Base-by-base conservation (phyloP, 1,140 invertebrate genomes). In the Laodelphax striatellus region DNA sequence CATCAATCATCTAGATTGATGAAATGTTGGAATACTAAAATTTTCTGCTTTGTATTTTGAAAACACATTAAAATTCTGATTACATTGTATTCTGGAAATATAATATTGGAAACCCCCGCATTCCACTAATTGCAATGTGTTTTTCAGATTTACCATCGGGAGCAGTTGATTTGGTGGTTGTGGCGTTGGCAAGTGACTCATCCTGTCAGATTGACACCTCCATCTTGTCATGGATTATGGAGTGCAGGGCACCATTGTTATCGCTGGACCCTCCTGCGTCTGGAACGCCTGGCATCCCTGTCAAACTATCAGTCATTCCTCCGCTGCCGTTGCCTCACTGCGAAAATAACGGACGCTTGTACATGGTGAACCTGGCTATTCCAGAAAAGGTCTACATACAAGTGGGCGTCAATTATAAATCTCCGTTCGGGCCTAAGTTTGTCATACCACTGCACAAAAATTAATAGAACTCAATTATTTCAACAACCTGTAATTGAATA, bases 401-500 rank as follows among this genome's bases (percentile, higher is more conserved):
- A 65, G 80, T 87, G 65, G 84, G 84, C 44, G 87, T 94, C 61
- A 80, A 79, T 38, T 96, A 94, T 73, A 81, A 81, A 66, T 89
- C 90, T 59, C 92, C 92, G 6, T 96, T 94, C 75, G 90, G 89
- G 62, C 84, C 90, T 44, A 88, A 90, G 74, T 88, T 90, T 75
- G 82, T 90, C 66, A 90, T 94, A 75, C 83, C 90, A 62, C 79
- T 94, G 63, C 85, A 93, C 77, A 80, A 8, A 10, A 58, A 58
- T 17, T 38, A 9, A 38, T 38, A 13, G 1, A 9, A 13, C 11
- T 38, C 24, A 2, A 28, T 28, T 6, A 28, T 28, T 28, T 28
- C 24, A 28, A 28, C 24, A 28, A 28, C 24, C 24, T 28, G 24
- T 28, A 28, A 28, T 28, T 28, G 6, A 4, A 4, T 2, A 28